These are phyloP conservation scores for Saccostrea glomerata DNA, from an alignment of 1,140 invertebrate species.

Conservation along the genomic window DNA sequence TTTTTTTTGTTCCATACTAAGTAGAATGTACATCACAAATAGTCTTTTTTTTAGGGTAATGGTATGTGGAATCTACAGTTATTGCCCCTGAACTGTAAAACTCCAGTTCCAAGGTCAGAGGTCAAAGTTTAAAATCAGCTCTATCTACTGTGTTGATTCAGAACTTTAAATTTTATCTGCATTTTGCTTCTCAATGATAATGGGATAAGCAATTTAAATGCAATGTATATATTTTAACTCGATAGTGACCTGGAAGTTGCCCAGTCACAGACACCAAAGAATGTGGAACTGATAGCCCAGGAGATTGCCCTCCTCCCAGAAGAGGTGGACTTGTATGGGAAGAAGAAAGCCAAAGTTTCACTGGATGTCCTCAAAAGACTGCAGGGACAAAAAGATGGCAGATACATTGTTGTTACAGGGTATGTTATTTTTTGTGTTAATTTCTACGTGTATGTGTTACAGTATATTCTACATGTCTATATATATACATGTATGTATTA, in stretches of 20 bases:
- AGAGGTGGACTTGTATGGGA: conserved; percentile 95
- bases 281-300: conserved; percentile 82
- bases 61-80: conserved; percentile 73
- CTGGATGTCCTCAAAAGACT: conserved; percentile 90
- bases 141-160: background rate
- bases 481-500: no score
- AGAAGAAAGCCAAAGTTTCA: conserved; percentile 96
- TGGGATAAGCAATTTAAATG: background rate
- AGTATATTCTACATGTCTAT: no score
- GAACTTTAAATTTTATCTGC: background rate
- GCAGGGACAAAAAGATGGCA: conserved; percentile 86
- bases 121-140: no score
- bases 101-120: conserved; percentile 77
- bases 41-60: conserved; percentile 43
- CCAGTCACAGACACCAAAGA: conserved; percentile 91
- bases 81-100: conserved; percentile 71
- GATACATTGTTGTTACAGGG: conserved; percentile 97
- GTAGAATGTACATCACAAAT: background rate
- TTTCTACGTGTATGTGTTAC: no score
- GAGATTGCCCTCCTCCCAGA: conserved; percentile 83
- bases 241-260: conserved; percentile 93
- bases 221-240: conserved; percentile 11
- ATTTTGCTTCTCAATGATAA: background rate
- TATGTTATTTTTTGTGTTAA: conserved; percentile 77
- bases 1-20: background rate